Evolutionary conservation across 2,797 vertebrate species (phyloP), one percentile per base, ranked within the genome.

Genomic region (Iguana delicatissima): DNA sequence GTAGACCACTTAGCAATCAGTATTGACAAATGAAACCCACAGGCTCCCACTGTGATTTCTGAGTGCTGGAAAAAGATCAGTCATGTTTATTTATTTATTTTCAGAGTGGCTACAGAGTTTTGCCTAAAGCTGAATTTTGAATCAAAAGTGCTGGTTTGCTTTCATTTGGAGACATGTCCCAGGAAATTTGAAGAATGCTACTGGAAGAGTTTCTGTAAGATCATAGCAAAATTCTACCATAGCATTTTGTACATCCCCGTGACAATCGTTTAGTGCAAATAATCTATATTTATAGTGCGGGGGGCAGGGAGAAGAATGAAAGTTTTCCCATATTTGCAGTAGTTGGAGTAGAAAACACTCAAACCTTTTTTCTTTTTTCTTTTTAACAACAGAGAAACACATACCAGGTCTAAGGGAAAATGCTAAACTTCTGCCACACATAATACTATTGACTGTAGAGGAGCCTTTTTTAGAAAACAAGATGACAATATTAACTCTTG

Each of bases 1-100:
- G 80, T 76, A 87, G 85, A 89, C 88, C 85, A 89, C 62, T 86
- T 89, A 89, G 80, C 38, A 92, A 86, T 90, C 88, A 35, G 35
- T 16, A 62, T 0, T 84, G 85, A 88, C 0, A 0, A 85, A 29
- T 87, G 77, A 81, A 94, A 90, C 89, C 91, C 14, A 38, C 22
- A 52, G 76, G 32, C 79, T 94, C 88, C 89, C 81, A 74, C 0
- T 0, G 81, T 73, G 57, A 88, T 4, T 42, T 42, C 52, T 32
- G 0, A n/a, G 87, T 72, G 74, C 62, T 86, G 35, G 35, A 84
- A 79, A 84, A 88, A 91, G 67, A 69, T 90, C 87, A 85, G 85
- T 18, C 5, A 1, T 38, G 32, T 81, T 89, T 55, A 5, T 81
- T 90, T 80, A 69, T 84, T 29, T 87, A 79, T 69, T 67, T 59